Evolutionary conservation across 1,140 invertebrate species (phyloP).

Genomic region (Nasonia longicornis): DNA sequence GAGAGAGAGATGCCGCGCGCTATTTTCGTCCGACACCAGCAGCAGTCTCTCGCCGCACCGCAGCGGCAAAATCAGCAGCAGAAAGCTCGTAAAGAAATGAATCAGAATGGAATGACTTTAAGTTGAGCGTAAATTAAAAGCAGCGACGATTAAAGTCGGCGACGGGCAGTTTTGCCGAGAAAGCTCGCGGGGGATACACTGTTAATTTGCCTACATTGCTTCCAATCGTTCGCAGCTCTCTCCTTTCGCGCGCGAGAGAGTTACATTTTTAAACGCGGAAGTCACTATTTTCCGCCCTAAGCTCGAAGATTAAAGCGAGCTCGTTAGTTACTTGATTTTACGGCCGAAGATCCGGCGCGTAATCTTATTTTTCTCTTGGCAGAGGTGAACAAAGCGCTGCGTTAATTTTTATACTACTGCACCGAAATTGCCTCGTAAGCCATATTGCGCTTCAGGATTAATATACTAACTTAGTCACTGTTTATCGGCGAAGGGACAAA

Average conservation of each 20-base stretch:
- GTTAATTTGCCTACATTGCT: constrained; percentile 4
- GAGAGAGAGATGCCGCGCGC: not conserved
- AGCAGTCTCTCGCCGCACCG: not conserved
- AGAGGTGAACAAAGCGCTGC: too few relatives aligned
- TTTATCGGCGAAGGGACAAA: not conserved
- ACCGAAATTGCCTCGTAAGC: too few relatives aligned
- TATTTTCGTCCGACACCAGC: not conserved
- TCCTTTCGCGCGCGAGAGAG: not conserved
- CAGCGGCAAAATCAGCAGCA: not conserved
- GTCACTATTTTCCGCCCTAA: not conserved
- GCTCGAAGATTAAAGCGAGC: not conserved
- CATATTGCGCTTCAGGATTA: too few relatives aligned
- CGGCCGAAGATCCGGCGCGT: not conserved
- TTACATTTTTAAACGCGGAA: constrained; percentile 8
- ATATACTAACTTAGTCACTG: too few relatives aligned
- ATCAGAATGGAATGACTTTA: constrained; percentile 20
- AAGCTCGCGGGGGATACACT: not conserved
- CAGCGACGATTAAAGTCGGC: constrained; percentile 21
- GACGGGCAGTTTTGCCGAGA: not conserved
- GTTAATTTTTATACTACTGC: too few relatives aligned
- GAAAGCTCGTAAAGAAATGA: constrained; percentile 23
- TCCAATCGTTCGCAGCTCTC: not conserved
- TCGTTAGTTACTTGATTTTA: not conserved
- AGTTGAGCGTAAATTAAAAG: constrained; percentile 22
- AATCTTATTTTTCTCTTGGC: too few relatives aligned